Base-by-base conservation (phyloP, 1,140 invertebrate species). In the Drosophila nebulosa region DNA sequence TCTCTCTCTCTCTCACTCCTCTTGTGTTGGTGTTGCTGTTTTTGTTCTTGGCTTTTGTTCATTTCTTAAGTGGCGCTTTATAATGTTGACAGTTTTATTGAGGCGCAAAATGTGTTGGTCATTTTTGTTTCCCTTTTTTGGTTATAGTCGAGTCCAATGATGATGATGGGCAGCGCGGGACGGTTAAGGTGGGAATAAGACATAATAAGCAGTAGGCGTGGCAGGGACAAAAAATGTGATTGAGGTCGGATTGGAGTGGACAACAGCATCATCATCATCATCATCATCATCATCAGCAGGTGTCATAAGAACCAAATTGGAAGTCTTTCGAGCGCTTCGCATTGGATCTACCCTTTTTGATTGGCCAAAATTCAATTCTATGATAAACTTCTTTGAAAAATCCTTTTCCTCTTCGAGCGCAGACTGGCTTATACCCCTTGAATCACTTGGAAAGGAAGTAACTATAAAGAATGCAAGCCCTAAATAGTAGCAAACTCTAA, bases 1-100 rank as follows among this genome's bases (percentile, higher is more conserved):
- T 35, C 66, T 32, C 50, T 46, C 52, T 64, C 64, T 73, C 26
- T 51, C 16, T 5, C 21, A 12, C 16, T 60, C 27, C 57, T 30
- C 22, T 57, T 52, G 4, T 63, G 24, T 32, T 32, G 24, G 60
- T 21, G 63, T 62, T 52, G 59, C 55, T 35, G 30, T 32, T 63
- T 27, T 24, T 64, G 27, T 64, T 21, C 59, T 62, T 52, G 60
- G 51, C 81, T 78, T 85, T 85, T 85, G 81, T 85, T 85, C 81
- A 85, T 85, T 85, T 85, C 81, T 85, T 85, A 85, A 85, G 81
- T 85, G 81, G 81, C 81, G 81, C 81, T 86, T 85, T 85, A 85
- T 85, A 85, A 85, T 86, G 81, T 86, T 85, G 81, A 85, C 81
- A 85, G 81, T 86, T 85, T 85, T 85, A 85, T 85, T 85, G 81